Evolutionary conservation across 2,113 vertebrate genomes (phyloP), one percentile per base, ranked within the genome.

Genomic region (Seriola rivoliana): DNA sequence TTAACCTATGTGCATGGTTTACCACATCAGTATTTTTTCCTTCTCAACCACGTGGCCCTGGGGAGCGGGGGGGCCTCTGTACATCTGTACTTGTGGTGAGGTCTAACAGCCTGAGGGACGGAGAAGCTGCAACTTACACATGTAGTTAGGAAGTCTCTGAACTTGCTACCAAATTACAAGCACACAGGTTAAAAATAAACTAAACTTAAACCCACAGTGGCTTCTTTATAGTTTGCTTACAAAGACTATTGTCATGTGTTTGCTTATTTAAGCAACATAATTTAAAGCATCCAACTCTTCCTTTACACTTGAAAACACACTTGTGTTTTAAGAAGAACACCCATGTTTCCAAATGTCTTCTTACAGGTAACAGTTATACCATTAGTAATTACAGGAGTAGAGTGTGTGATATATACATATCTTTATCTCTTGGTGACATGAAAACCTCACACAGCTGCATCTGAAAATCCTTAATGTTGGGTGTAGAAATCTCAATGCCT

Each of bases 151-250:
- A 81, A 52, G 36, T 76, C 74, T 86, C 74, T 79, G 62, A 84
- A 79, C 58, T 34, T 21, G 36, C 62, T 25, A 8, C 1, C 9
- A 88, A 88, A 88, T 90, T 85, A 82, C 75, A 86, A 86, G 78
- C 78, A 67, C 4, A 4, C 29, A 16, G 36, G 75, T 80, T 82
- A 67, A 82, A 90, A 90, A 88, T 79, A 79, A 57, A 29, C 29
- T 79, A 79, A 57, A 29, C 29, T 29, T 29, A 2, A 29, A 48
- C 44, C 19, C 25, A 3, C 74, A 62, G 5, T 16, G 36, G 75
- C 36, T 52, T 67, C 68, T 29, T 42, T 79, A 29, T 29, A 5
- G 44, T 68, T 75, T 70, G 32, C 25, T 8, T 6, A 60, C 29
- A 48, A 17, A 9, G 50, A 75, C 32, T 25, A 55, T 72, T 82